phyloP scores from a whole-genome alignment of 30 jellyfish, hydroid and myxozoan species.

The Aurelia coerulea region DNA sequence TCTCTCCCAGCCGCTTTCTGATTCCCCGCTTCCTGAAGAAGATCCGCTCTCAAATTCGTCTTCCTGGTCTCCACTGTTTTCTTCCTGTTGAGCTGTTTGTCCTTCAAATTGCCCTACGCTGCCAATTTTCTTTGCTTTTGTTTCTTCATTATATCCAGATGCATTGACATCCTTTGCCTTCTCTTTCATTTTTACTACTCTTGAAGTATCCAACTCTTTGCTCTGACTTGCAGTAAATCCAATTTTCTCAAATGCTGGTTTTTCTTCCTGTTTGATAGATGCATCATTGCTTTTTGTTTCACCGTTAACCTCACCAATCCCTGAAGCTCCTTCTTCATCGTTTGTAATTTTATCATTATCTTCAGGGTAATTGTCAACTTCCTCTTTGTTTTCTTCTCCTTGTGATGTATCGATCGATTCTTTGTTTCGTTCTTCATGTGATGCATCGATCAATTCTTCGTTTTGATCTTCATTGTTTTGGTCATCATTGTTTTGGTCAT shows the following conservation, averaged over 20 bases:
- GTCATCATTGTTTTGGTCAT: neutral
- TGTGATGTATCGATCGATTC: neutral
- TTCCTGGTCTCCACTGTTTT: neutral
- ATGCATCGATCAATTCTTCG: neutral
- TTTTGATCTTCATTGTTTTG: neutral
- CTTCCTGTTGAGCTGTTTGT: neutral
- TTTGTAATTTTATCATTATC: neutral
- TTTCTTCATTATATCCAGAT: constrained; percentile 3
- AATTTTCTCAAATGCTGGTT: too few relatives aligned
- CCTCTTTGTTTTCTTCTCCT: neutral
- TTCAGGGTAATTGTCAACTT: neutral
- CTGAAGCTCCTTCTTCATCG: neutral
- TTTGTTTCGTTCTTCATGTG: neutral
- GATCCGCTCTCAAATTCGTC: neutral
- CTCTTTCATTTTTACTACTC: neutral
- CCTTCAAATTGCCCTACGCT: neutral
- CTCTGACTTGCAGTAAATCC: too few relatives aligned
- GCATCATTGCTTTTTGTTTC: neutral
- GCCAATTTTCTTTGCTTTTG: neutral
- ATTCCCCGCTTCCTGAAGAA: neutral
- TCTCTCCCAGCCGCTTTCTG: too few relatives aligned
- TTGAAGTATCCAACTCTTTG: too few relatives aligned
- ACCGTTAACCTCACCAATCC: neutral
- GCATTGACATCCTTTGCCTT: neutral
- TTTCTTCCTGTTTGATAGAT: neutral